A percentile compares a stretch with the other conserved stretches of the same genome.
phyloP scores from a whole-genome alignment of 2,888 invertebrate species.

The Spicauda simplicius region DNA sequence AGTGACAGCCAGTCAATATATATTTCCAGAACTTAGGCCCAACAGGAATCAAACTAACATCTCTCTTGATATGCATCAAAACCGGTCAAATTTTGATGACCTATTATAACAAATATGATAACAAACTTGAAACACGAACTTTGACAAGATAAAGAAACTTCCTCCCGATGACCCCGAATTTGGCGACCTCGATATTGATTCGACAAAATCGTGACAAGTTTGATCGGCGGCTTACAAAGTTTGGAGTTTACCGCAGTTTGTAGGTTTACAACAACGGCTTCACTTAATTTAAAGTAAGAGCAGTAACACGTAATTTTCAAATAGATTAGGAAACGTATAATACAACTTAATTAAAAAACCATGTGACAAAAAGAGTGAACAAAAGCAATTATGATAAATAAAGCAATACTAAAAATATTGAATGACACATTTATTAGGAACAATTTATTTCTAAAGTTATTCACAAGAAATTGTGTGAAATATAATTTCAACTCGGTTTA shows the following conservation, averaged over 20 bases:
- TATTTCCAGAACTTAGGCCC: background rate
- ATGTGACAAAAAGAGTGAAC: too few species aligned
- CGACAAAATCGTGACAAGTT: constrained; percentile 1
- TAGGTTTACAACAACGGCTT: background rate
- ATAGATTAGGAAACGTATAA: background rate
- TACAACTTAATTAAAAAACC: too few species aligned
- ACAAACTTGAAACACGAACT: constrained; percentile 13
- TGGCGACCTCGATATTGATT: constrained; percentile 19
- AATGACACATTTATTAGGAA: too few species aligned
- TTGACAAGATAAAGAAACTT: constrained; percentile 23
- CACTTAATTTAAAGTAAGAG: background rate
- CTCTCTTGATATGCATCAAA: background rate
- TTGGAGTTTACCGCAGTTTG: background rate
- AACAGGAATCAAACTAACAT: background rate
- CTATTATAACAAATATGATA: constrained; percentile 15
- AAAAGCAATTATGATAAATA: too few species aligned
- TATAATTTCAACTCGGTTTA: too few species aligned
- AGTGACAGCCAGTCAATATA: too few species aligned
- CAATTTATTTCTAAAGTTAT: too few species aligned
- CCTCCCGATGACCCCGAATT: constrained; percentile 8
- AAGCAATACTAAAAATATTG: too few species aligned
- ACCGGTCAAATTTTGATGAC: constrained; percentile 11
- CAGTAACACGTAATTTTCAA: background rate
- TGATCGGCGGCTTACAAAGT: background rate
- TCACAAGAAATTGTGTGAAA: too few species aligned